phyloP scores from a whole-genome alignment of 2,888 invertebrate species.

The Neria commutata region DNA sequence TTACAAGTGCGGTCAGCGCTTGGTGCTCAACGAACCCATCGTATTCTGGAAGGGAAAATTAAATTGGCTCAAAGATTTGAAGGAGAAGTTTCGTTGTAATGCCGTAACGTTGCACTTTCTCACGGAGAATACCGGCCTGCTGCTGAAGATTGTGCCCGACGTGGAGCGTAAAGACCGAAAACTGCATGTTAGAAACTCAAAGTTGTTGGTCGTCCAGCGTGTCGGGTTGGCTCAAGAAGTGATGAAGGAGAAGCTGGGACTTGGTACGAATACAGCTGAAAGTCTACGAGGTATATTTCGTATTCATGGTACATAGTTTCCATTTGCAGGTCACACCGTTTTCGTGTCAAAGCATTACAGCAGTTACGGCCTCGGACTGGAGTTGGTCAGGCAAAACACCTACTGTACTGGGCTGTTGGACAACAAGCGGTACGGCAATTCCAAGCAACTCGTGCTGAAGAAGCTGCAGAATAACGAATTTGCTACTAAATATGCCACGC shows the following conservation, averaged over 20 bases:
- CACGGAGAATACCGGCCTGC: constrained; percentile 39
- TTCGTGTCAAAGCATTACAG: constrained; percentile 45
- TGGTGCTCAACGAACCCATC: constrained; percentile 44
- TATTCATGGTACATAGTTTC: neutral
- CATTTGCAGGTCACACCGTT: constrained; percentile 36
- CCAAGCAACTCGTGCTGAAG: constrained; percentile 40
- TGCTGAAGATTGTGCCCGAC: constrained; percentile 38
- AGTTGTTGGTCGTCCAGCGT: constrained; percentile 37
- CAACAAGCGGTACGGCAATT: constrained; percentile 44
- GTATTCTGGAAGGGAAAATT: constrained; percentile 41
- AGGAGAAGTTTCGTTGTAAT: constrained; percentile 36
- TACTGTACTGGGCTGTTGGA: constrained; percentile 46
- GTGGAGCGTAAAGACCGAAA: constrained; percentile 21
- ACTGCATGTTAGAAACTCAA: constrained; percentile 34
- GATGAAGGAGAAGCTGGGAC: constrained; percentile 30
- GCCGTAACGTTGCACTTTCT: constrained; percentile 39
- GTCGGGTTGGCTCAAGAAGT: constrained; percentile 33
- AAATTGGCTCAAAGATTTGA: constrained; percentile 34
- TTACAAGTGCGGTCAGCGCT: constrained; percentile 40
- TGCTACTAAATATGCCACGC: constrained; percentile 38
- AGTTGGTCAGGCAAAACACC: constrained; percentile 34
- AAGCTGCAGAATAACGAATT: constrained; percentile 34
- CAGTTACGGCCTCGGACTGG: constrained; percentile 42
- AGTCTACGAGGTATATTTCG: neutral
- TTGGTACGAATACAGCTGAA: constrained; percentile 20